Conservation (phyloP, 1,140 invertebrate species). For the Bradynema listronoti region DNA sequence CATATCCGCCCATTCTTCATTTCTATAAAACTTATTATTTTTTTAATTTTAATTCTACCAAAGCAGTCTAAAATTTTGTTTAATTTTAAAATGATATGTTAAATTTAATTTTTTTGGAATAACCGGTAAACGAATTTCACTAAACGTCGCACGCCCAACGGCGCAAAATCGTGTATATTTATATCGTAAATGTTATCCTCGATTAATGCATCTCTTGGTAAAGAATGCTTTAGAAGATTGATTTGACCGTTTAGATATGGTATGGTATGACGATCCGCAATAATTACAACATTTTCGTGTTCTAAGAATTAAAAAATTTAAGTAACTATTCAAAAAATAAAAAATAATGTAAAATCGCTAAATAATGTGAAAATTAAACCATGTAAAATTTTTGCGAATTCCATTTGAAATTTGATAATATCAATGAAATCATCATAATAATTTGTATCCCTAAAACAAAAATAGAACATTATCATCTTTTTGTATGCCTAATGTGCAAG, state of each 20-base stretch:
- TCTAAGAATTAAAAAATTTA: slow-evolving; percentile 29
- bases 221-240: slow-evolving; percentile 34
- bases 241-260: slow-evolving; percentile 45
- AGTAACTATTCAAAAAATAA: not conserved
- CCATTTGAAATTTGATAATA: slow-evolving; percentile 47
- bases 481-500: not conserved
- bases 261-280: slow-evolving; percentile 50
- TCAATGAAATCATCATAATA: slow-evolving; percentile 47
- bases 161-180: slow-evolving; percentile 47
- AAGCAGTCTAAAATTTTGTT: not conserved
- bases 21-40: slow-evolving; percentile 24
- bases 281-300: slow-evolving; percentile 49
- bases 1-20: slow-evolving; percentile 32
- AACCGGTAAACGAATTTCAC: slow-evolving; percentile 50
- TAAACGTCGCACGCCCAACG: slow-evolving; percentile 33
- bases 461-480: not conserved
- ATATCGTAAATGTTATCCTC: slow-evolving; percentile 46
- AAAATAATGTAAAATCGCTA: slow-evolving; percentile 10
- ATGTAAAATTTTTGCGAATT: slow-evolving; percentile 44
- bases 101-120: not conserved
- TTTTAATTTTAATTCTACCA: not conserved
- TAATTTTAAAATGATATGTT: not conserved
- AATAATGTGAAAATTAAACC: slow-evolving; percentile 29
- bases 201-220: slow-evolving; percentile 42
- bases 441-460: slow-evolving; percentile 42